Base-by-base conservation (phyloP, 1,140 invertebrate genomes). In the Tetramorium parvispinum region DNA sequence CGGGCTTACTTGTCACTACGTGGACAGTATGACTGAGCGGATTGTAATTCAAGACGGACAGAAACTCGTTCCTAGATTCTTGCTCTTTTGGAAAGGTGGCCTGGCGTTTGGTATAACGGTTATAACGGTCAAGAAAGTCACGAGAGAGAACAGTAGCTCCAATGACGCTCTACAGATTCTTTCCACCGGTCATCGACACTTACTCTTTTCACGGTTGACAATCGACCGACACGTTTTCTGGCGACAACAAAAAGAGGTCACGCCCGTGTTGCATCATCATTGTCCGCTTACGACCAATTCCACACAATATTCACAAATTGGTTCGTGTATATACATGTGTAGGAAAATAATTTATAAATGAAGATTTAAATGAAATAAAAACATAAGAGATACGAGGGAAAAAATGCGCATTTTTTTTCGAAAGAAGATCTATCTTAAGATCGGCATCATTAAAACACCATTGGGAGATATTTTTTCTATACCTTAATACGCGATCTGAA, bases 1-100 rank as follows among this genome's bases (percentile, higher is more conserved):
- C 3, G 27, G 53, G 73, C 6, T 10, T 65, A 37, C 61, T 66
- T 40, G 55, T 32, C 46, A 59, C 49, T 37, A 24, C n/a, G 76
- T 78, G 82, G 81, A 43, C 51, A 32, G 49, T 46, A n/a, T 55
- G 49, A 73, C 77, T 27, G 51, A 79, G 55, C 63, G 83, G 88
- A 78, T 85, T 85, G 85, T 93, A 90, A 93, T 91, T 92, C 91
- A 90, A 92, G 85, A 90, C 87, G 85, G 86, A 85, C 83, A 89
- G 78, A 92, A 75, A 92, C 93, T 94, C 90, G 93, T 94, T 93
- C 91, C 91, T 93, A 91, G 91, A 93, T 94, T 93, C 88, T 88
- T 87, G 89, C 89, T 92, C 93, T 94, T 94, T 93, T 92, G 92
- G 93, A 93, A 94, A 94, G 93, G 93, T 90, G 61, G 85, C 40